Evolutionary conservation across 2,888 invertebrate species (phyloP), one percentile per base, ranked within the genome.

Genomic region (Philereme vetulata): DNA sequence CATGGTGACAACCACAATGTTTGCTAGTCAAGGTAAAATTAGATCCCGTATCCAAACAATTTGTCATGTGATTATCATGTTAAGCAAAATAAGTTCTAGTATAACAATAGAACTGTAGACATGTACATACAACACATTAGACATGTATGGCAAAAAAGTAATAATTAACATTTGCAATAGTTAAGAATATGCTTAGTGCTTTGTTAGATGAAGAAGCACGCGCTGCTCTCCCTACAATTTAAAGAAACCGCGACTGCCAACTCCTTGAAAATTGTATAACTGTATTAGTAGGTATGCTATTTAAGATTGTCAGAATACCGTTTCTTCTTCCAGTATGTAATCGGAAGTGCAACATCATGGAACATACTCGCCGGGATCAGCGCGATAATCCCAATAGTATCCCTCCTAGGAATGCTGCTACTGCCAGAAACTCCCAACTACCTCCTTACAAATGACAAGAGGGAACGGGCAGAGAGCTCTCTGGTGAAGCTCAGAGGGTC

Each of bases 371-470:
- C 96, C 0, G 93, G 93, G 0, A 81, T 95, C 65, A 95, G 95
- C 69, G 88, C 94, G 0, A 77, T 93, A 1, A 75, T 95, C 0
- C 95, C 96, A 0, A 86, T 94, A 0, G 59, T 94, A 0, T 94
- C 95, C 0, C 76, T 95, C 0, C 66, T 94, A 0, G 83, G 94
- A 0, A 94, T 95, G 90, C 84, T 94, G 33, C 77, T 94, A 8
- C 91, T 95, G 55, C 96, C 96, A 0, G 96, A 96, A 76, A 94
- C 96, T 0, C 96, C 96, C 1, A 94, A 95, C 72, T 96, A 94
- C 81, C 93, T 96, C 9, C 90, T 96, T 10, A 93, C 93, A 3
- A 93, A 93, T 46, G 93, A 94, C 62, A 92, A 92, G 65, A 91
- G 92, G 42, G 93, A 93, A 35, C 90, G 94, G 45, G 96, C 96